Evolutionary conservation across 2,888 invertebrate species (phyloP).

Genomic region (Yponomeuta malinellus): DNA sequence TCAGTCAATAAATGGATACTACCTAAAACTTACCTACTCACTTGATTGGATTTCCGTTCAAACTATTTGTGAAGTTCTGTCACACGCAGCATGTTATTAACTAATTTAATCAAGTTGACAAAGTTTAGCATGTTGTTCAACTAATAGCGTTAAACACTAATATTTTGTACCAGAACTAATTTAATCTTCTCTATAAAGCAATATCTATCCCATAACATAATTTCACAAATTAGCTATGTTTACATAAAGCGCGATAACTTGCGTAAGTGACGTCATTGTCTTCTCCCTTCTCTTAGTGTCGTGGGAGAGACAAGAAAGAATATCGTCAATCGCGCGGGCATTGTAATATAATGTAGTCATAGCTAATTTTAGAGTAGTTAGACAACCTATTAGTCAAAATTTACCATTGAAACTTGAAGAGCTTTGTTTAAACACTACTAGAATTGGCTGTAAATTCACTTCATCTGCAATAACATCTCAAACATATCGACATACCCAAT

Average conservation of each 20-base stretch:
- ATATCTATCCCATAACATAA: too few species aligned
- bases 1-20: constrained; percentile 7
- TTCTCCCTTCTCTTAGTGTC: too few species aligned
- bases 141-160: not conserved
- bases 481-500: not conserved
- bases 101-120: not conserved
- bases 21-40: too few species aligned
- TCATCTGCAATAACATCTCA: constrained; percentile 4
- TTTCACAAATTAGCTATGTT: too few species aligned
- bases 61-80: not conserved
- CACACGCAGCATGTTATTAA: constrained; percentile 3
- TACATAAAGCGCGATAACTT: too few species aligned
- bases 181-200: too few species aligned
- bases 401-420: not conserved
- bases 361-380: too few species aligned
- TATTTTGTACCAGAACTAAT: not conserved
- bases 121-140: constrained; percentile 5
- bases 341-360: too few species aligned
- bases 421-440: not conserved
- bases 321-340: too few species aligned
- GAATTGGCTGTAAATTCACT: not conserved
- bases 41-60: not conserved
- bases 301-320: too few species aligned
- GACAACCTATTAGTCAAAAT: too few species aligned
- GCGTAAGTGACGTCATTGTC: too few species aligned